phyloP scores from a whole-genome alignment of 2,888 invertebrate genomes.

The Itoplectis maculator region DNA sequence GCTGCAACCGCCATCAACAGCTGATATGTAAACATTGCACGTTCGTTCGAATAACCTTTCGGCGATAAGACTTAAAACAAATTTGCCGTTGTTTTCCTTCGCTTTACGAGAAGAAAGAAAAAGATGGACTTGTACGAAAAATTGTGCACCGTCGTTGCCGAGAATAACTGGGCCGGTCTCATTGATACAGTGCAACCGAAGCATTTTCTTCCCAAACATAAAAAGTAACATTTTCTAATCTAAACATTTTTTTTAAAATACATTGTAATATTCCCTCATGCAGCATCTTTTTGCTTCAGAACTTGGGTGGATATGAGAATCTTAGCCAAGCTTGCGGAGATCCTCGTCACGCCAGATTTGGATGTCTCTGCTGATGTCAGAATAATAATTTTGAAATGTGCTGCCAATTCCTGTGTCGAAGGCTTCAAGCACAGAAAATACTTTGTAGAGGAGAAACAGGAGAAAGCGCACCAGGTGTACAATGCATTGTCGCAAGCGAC shows the following conservation, averaged over 20 bases:
- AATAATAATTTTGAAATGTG: conserved; percentile 78
- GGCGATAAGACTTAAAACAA: background rate
- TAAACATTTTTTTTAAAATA: background rate
- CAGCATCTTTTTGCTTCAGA: too few relatives aligned
- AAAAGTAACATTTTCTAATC: conserved; percentile 58
- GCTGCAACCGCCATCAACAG: background rate
- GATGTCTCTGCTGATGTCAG: conserved; percentile 71
- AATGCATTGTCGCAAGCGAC: background rate
- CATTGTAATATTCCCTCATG: too few relatives aligned
- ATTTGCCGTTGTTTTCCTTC: background rate
- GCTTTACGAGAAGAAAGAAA: background rate
- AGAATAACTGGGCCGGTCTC: conserved; percentile 76
- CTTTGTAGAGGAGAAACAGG: conserved; percentile 40
- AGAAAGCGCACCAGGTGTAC: conserved; percentile 5
- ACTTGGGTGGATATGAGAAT: conserved; percentile 69
- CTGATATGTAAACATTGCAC: background rate
- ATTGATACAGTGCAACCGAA: conserved; percentile 74
- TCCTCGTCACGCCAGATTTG: conserved; percentile 68
- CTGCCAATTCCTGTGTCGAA: conserved; percentile 79
- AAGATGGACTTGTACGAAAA: conserved; percentile 69
- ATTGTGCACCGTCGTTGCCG: conserved; percentile 46
- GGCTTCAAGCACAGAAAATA: conserved; percentile 73
- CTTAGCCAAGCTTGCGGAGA: conserved; percentile 76
- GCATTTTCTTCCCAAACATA: conserved; percentile 71
- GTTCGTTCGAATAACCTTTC: background rate